phyloP scores from a whole-genome alignment of 2,797 vertebrate species.

The Muscicapa comitata region DNA sequence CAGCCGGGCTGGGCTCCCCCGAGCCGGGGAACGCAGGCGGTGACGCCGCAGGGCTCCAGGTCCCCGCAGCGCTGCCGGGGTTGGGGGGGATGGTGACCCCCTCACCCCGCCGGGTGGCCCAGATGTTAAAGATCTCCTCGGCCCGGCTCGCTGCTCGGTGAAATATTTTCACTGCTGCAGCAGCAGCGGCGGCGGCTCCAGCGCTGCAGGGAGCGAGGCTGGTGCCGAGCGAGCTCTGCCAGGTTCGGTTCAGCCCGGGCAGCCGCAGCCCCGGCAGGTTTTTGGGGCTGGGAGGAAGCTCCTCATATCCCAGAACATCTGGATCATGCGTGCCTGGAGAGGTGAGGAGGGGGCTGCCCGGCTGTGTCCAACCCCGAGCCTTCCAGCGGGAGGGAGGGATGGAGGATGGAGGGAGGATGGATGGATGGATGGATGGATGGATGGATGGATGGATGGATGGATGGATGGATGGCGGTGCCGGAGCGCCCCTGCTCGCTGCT shows the following conservation, averaged over 20 bases:
- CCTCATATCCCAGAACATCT: rapidly evolving
- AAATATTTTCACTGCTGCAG: conserved; percentile 42
- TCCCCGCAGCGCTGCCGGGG: neutral
- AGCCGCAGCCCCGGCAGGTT: neutral
- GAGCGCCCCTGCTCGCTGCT: neutral
- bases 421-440: neutral
- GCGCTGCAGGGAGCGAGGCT: conserved; percentile 11
- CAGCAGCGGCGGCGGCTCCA: neutral
- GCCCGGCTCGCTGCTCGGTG: neutral
- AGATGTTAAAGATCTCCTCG: neutral
- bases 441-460: neutral
- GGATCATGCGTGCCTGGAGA: neutral
- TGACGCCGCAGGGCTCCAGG: neutral
- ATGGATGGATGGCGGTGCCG: neutral
- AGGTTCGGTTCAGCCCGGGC: neutral
- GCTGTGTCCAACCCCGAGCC: neutral
- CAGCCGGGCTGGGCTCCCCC: neutral
- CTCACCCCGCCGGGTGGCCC: neutral
- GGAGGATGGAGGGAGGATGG: neutral
- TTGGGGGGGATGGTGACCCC: neutral
- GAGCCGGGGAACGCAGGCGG: rapidly evolving
- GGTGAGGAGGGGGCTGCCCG: neutral
- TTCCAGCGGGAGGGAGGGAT: neutral
- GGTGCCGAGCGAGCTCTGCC: neutral
- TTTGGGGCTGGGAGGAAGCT: neutral